Evolutionary conservation across 1,140 invertebrate genomes (phyloP).

Genomic region (Sarcophaga bullata): DNA sequence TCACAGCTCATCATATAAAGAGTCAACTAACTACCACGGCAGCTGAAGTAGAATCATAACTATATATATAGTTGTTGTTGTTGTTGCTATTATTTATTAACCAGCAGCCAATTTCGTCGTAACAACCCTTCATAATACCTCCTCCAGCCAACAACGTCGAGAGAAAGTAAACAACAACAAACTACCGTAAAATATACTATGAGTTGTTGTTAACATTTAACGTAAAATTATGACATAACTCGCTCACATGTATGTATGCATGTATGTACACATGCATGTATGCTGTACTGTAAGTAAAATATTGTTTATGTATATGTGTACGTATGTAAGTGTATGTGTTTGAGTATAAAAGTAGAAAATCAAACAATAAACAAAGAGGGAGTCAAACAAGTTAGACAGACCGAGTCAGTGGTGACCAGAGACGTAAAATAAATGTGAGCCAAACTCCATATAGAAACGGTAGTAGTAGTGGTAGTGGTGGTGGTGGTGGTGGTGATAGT

Average conservation of each 20-base stretch:
- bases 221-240: slow-evolving; percentile 38
- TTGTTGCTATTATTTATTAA: slow-evolving; percentile 2
- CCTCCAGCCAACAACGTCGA: too few relatives aligned
- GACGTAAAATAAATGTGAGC: background rate
- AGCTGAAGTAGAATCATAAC: too few relatives aligned
- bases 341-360: background rate
- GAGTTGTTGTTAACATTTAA: slow-evolving; percentile 23
- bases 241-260: slow-evolving; percentile 8
- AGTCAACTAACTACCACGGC: too few relatives aligned
- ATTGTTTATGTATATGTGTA: too few relatives aligned
- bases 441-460: background rate
- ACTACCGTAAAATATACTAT: background rate
- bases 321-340: background rate
- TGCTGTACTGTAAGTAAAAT: too few relatives aligned
- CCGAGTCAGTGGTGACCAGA: background rate
- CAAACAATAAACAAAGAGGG: background rate
- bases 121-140: background rate
- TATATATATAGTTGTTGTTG: background rate
- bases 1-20: too few relatives aligned
- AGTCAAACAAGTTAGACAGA: background rate
- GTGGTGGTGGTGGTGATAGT: too few relatives aligned
- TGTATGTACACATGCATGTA: background rate
- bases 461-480: too few relatives aligned
- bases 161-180: too few relatives aligned
- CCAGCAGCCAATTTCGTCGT: background rate